Conservation (phyloP, 2,113 vertebrate genomes). For the Synodontis membranacea region DNA sequence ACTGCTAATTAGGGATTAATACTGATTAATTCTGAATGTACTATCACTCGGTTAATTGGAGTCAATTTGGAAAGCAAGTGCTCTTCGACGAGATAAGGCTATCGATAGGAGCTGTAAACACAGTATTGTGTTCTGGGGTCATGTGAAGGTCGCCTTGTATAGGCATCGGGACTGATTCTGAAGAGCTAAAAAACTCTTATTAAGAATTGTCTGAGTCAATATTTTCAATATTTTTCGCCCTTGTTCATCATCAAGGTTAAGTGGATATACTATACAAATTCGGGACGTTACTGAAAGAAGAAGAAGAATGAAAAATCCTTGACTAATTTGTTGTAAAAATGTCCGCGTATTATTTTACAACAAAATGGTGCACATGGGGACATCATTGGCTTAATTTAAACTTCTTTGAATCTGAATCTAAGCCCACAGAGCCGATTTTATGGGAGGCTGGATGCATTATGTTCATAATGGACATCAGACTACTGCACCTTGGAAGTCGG, state of each 20-base stretch:
- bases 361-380: not conserved
- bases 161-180: not conserved
- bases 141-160: not conserved
- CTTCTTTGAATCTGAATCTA: not conserved
- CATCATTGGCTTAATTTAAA: not conserved
- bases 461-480: slow-evolving; percentile 26
- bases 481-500: slow-evolving; percentile 34
- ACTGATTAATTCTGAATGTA: not conserved
- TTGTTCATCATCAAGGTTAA: slow-evolving; percentile 24
- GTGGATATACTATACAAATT: not conserved
- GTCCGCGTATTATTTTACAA: slow-evolving; percentile 1
- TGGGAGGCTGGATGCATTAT: slow-evolving; percentile 1
- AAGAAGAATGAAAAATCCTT: not conserved
- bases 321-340: not conserved
- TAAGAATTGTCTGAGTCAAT: not conserved
- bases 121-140: slow-evolving; percentile 42
- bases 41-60: slow-evolving; percentile 61
- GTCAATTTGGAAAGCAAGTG: slow-evolving; percentile 41
- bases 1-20: slow-evolving; percentile 67
- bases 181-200: not conserved
- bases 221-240: not conserved
- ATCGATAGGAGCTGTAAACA: slow-evolving; percentile 56
- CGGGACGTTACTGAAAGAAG: not conserved
- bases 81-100: slow-evolving; percentile 51
- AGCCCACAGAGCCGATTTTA: not conserved